Percentiles rank a stretch among this genome's conserved stretches.
phyloP scores from a whole-genome alignment of 2,113 vertebrate genomes.

The Oncorhynchus nerka region DNA sequence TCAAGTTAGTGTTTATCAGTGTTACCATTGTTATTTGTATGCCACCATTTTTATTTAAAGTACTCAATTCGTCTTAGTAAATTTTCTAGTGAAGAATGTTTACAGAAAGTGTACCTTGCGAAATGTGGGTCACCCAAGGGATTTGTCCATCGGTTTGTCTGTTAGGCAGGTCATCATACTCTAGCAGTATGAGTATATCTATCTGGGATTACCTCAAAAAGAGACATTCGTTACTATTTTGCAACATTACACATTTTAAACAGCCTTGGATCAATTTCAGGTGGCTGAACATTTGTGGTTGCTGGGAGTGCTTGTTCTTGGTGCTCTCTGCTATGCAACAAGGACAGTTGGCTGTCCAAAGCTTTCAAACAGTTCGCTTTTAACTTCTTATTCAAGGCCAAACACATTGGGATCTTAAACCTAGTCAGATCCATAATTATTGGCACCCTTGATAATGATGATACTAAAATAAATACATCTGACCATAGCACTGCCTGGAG shows the following conservation, averaged over 20 bases:
- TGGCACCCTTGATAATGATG: too few species aligned
- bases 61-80: constrained; percentile 17
- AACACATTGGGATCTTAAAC: not conserved
- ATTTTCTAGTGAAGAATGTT: constrained; percentile 31
- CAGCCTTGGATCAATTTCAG: not conserved
- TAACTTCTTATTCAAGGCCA: not conserved
- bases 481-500: too few species aligned
- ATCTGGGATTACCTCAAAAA: constrained; percentile 33
- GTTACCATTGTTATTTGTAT: constrained; percentile 77
- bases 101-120: constrained; percentile 16
- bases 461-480: too few species aligned
- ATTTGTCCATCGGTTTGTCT: constrained; percentile 34
- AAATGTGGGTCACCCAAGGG: constrained; percentile 26
- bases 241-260: constrained; percentile 19
- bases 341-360: not conserved
- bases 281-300: not conserved
- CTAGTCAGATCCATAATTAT: not conserved
- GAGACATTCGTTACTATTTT: constrained; percentile 12
- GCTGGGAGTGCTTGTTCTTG: not conserved
- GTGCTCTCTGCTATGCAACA: not conserved
- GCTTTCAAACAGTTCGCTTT: not conserved
- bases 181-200: constrained; percentile 19
- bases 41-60: constrained; percentile 60
- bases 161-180: constrained; percentile 10
- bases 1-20: constrained; percentile 65